A percentile compares a stretch with the other conserved stretches of the same genome.
phyloP scores from a whole-genome alignment of 2,113 vertebrate species.

The Parus major region DNA sequence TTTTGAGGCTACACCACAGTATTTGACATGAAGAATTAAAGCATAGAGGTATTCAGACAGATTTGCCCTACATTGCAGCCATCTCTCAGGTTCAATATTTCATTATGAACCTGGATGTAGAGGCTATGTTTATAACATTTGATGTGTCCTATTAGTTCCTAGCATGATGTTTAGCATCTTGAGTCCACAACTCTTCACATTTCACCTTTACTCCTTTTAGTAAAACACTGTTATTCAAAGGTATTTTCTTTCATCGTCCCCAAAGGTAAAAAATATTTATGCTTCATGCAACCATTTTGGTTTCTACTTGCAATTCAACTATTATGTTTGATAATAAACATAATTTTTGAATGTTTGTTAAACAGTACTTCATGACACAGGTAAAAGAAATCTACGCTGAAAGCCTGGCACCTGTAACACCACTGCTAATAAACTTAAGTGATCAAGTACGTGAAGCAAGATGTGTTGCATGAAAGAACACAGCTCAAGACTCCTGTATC shows the following conservation, averaged over 20 bases:
- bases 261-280: background rate
- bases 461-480: background rate
- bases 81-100: background rate
- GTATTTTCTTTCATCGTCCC: background rate
- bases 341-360: background rate
- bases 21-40: background rate
- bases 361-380: background rate
- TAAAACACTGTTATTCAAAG: background rate
- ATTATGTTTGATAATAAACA: background rate
- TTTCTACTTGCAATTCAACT: background rate
- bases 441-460: background rate
- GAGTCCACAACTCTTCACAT: background rate
- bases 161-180: background rate
- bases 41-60: background rate
- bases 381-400: background rate
- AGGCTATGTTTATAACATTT: background rate
- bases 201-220: background rate
- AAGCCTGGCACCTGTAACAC: background rate
- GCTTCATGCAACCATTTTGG: background rate
- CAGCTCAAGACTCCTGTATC: background rate
- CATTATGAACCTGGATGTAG: no score
- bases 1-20: background rate
- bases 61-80: background rate
- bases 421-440: background rate
- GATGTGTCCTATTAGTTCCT: background rate